Evolutionary conservation across 1,140 invertebrate genomes (phyloP), one percentile per base, ranked within the genome.

Genomic region (Caerostris extrusa): DNA sequence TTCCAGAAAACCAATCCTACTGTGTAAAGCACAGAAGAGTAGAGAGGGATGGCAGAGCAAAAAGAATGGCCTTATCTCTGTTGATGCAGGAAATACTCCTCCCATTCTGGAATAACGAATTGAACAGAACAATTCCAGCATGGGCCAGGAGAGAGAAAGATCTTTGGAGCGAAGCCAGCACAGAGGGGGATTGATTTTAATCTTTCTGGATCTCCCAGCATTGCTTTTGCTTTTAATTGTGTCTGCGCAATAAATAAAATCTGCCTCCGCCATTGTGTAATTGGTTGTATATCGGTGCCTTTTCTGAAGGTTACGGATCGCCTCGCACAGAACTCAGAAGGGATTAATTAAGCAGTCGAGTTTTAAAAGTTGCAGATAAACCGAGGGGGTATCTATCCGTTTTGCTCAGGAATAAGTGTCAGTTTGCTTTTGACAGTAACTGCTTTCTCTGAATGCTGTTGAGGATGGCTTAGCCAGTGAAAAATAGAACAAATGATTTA

Each of bases 51-150:
- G 12, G 34, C 34, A 34, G 34, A 34, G 34, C 0, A 0, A 34
- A 34, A 77, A 77, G 34, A 77, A 53, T 77, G 10, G 71, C 71
- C 19, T 77, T 77, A 77, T 77, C 71, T 77, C 71, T 77, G 71
- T 77, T 77, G 71, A 77, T 50, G 71, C 71, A 77, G 71, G 34
- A 77, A 77, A 77, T 77, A 53, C 71, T 77, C 19, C 71, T 77
- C 71, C 71, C 71, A 77, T 77, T 77, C 53, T n/a, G 71, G 71
- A 77, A 77, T 77, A 77, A 77, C 71, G 71, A 77, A 77, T 77
- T 77, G 69, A 77, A 77, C 69, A 77, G 71, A 77, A 77, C 71
- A 77, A 77, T 77, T 77, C 71, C 71, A 53, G 34, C 50, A 10
- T 14, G 57, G 7, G 17, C 61, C 61, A 1, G 7, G 12, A 19